Conservation (phyloP, 2,797 vertebrate genomes). For the Chrosomus eos region DNA sequence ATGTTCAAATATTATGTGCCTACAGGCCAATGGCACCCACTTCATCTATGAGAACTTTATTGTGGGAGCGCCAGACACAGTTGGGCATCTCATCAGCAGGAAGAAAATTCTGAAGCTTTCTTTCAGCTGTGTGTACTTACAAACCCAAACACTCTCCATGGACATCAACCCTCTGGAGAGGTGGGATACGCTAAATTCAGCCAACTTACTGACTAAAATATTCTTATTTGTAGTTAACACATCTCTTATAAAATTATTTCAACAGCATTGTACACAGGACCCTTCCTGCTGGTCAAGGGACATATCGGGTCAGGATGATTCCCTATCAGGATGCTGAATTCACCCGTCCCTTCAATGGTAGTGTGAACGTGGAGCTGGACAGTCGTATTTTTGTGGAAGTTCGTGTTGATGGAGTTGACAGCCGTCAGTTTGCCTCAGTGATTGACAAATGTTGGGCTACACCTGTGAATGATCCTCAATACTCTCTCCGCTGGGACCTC, state of each 20-base stretch:
- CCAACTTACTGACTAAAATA: not conserved
- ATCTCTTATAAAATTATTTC: conserved; percentile 25
- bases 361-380: conserved; percentile 56
- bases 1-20: not conserved
- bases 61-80: conserved; percentile 58
- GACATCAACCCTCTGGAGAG: conserved; percentile 73
- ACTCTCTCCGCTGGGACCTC: conserved; percentile 68
- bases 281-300: conserved; percentile 65
- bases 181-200: conserved; percentile 36
- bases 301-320: conserved; percentile 65
- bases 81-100: conserved; percentile 60
- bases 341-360: conserved; percentile 45
- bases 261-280: conserved; percentile 60
- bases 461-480: conserved; percentile 54
- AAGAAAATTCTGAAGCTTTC: conserved; percentile 61
- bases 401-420: conserved; percentile 63
- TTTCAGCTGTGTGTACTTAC: conserved; percentile 71
- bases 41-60: conserved; percentile 75
- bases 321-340: conserved; percentile 67
- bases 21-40: conserved; percentile 58
- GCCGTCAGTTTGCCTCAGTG: conserved; percentile 63
- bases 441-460: conserved; percentile 77
- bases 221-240: not conserved
- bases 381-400: conserved; percentile 70
- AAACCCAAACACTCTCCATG: conserved; percentile 70